phyloP scores from a whole-genome alignment of 2,113 vertebrate species.

The Fregata magnificens region DNA sequence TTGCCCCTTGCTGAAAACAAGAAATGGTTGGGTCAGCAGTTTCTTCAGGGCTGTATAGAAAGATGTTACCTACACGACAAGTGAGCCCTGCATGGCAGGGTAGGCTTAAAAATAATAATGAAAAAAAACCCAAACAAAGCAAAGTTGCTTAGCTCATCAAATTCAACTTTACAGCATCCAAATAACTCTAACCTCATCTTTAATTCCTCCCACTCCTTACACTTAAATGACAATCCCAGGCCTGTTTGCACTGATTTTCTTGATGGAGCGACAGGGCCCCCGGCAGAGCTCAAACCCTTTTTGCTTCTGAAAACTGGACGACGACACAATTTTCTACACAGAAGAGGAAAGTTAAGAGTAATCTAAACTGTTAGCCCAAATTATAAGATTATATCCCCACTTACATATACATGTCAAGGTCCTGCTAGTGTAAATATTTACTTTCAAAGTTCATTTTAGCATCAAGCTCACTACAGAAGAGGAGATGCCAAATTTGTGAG shows the following conservation, averaged over 20 bases:
- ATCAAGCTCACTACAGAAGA: neutral
- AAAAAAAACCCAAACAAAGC: neutral
- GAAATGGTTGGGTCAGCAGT: neutral
- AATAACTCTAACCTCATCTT: constrained; percentile 43
- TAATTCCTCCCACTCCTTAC: constrained; percentile 52
- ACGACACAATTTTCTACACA: constrained; percentile 73
- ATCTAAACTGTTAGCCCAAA: constrained; percentile 57
- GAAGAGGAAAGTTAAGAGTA: constrained; percentile 68
- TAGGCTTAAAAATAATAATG: neutral
- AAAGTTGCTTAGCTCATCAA: constrained; percentile 44
- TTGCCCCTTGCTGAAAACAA: neutral
- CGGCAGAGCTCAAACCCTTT: constrained; percentile 70
- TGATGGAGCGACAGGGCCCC: neutral
- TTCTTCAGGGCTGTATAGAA: neutral
- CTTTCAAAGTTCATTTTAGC: constrained; percentile 44
- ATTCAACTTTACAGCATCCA: neutral
- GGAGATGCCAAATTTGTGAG: neutral
- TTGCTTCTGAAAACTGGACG: constrained; percentile 66
- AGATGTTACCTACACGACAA: neutral
- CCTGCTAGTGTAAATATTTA: constrained; percentile 18
- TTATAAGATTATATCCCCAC: constrained; percentile 40
- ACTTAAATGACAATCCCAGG: constrained; percentile 29
- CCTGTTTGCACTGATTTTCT: neutral
- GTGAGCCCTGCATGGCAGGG: neutral
- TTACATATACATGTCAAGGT: constrained; percentile 48